Evolutionary conservation across 2,113 vertebrate genomes (phyloP).

Genomic region (Lutjanus erythropterus): DNA sequence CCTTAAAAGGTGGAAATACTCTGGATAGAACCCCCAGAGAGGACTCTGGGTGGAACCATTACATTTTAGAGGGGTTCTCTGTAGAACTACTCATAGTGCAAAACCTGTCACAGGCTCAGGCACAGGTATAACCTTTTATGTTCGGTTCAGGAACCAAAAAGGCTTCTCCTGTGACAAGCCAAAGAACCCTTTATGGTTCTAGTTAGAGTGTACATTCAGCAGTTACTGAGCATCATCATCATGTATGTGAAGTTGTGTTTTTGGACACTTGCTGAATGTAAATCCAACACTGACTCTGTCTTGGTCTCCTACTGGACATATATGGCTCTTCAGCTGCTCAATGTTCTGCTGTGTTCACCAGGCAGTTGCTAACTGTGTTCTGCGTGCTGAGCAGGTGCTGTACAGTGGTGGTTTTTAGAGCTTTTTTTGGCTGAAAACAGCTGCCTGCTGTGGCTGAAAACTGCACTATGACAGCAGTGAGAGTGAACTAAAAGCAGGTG

Average conservation of each 20-base stretch:
- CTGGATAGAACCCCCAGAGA: too few relatives aligned
- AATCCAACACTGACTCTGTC: background rate
- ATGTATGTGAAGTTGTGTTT: background rate
- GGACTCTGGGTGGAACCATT: too few relatives aligned
- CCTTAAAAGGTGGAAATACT: too few relatives aligned
- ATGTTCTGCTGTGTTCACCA: background rate
- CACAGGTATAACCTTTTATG: too few relatives aligned
- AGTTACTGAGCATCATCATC: background rate
- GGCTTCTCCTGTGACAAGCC: too few relatives aligned
- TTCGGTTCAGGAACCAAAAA: too few relatives aligned
- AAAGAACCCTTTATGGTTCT: too few relatives aligned
- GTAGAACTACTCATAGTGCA: too few relatives aligned
- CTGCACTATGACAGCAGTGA: background rate
- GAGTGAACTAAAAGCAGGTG: background rate
- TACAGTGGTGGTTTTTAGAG: background rate
- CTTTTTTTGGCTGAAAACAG: background rate
- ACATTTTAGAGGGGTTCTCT: too few relatives aligned
- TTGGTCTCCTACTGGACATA: conserved; percentile 3
- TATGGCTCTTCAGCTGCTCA: background rate
- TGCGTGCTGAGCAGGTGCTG: background rate
- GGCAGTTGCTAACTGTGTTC: background rate
- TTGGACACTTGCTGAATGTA: background rate
- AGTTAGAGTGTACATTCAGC: too few relatives aligned
- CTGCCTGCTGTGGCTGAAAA: background rate
- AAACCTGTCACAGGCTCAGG: too few relatives aligned